These are phyloP conservation scores for Avahi laniger DNA, from an alignment of 2,797 vertebrate species.

Conservation along the genomic window DNA sequence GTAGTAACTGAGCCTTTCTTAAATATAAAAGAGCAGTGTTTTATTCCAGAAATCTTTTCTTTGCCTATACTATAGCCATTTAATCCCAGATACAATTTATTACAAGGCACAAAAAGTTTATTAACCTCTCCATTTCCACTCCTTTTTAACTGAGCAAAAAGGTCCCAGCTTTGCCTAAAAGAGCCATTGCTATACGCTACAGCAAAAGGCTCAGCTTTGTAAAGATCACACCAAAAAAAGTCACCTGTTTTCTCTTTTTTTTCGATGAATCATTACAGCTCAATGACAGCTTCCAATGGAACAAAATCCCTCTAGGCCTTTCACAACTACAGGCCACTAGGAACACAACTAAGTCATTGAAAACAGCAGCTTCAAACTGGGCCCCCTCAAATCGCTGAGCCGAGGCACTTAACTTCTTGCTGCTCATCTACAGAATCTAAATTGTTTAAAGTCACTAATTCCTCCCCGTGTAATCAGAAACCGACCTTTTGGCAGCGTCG, in stretches of 20 bases:
- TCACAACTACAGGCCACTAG: not conserved
- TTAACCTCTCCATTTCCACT: not conserved
- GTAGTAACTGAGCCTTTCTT: not conserved
- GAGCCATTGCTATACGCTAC: not conserved
- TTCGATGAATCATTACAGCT: not conserved
- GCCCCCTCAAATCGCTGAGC: not conserved
- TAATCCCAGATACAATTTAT: not conserved
- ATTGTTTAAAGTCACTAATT: not conserved
- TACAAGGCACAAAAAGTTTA: not conserved
- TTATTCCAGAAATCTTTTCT: not conserved
- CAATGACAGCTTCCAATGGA: not conserved
- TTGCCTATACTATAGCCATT: not conserved
- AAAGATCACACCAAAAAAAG: not conserved
- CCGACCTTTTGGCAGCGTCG: not conserved
- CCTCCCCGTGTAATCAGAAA: not conserved
- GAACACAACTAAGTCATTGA: not conserved
- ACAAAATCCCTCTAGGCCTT: not conserved
- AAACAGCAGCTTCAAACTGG: not conserved
- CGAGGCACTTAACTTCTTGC: not conserved
- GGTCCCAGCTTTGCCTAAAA: not conserved
- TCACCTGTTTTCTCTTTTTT: not conserved
- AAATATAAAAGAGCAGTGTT: not conserved
- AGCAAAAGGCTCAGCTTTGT: not conserved
- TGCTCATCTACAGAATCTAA: not conserved
- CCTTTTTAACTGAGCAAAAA: not conserved